Evolutionary conservation across 2,888 invertebrate genomes (phyloP).

Genomic region (Caenorhabditis zanzibari): DNA sequence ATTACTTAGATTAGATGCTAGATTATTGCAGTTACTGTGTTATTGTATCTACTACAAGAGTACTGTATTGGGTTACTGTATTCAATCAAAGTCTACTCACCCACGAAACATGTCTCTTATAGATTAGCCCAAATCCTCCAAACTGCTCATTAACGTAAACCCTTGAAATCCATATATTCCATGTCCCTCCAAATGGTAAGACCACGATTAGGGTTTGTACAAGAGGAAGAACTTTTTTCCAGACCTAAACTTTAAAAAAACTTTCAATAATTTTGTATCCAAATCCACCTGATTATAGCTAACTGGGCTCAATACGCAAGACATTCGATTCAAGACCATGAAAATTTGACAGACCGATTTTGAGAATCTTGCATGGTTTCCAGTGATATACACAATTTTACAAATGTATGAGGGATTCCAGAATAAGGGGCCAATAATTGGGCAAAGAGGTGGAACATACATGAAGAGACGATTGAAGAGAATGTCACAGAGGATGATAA

Average conservation of each 20-base stretch:
- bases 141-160: no score
- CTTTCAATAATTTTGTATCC: no score
- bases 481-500: not conserved
- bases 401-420: not conserved
- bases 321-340: constrained; percentile 35
- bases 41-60: no score
- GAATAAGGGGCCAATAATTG: constrained; percentile 30
- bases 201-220: not conserved
- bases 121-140: constrained; percentile 33
- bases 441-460: constrained; percentile 22
- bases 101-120: constrained; percentile 17
- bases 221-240: not conserved
- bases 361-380: constrained; percentile 10
- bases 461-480: constrained; percentile 29
- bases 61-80: no score
- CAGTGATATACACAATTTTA: constrained; percentile 1
- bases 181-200: not conserved
- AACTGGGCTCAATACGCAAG: constrained; percentile 10
- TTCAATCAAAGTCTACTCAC: no score
- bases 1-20: no score
- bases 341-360: constrained; percentile 40
- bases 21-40: no score
- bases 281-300: constrained; percentile 7
- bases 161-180: constrained; percentile 7
- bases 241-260: no score